Evolutionary conservation across 2,888 invertebrate genomes (phyloP), one percentile per base, ranked within the genome.

Genomic region (Pecten maximus): DNA sequence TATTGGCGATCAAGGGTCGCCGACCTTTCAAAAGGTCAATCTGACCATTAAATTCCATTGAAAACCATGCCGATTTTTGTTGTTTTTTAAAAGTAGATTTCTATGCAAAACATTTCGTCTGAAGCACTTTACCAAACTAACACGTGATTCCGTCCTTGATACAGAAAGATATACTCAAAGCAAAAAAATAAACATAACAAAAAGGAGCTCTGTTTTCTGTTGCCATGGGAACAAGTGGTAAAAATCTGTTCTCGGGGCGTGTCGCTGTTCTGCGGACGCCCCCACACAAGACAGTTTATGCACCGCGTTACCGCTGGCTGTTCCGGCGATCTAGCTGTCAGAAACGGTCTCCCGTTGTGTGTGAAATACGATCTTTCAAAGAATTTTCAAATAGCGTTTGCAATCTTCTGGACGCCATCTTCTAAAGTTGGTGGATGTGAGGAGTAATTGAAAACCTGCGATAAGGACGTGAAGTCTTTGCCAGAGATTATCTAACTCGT

Each of bases 351-450:
- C 74, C 74, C 74, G 74, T 74, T 74, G 74, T 35, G 74, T 35
- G 35, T 74, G 74, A 74, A 74, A 74, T 74, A 28, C 35, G 74
- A 74, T 28, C 74, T 74, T 74, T 74, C 74, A 74, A 74, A 74
- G 74, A 74, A 74, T 74, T 74, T 74, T 74, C 74, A 74, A 74
- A 74, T 74, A 74, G 35, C 74, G 8, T 74, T 74, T 74, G 74
- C 74, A 74, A 74, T 74, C 74, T 74, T 74, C 74, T 74, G 35
- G 74, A 74, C 74, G 74, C 74, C 74, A 74, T 74, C 74, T 74
- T 74, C 35, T 6, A 74, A 74, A 74, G 74, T 35, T 15, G 74
- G 6, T 74, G 74, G 74, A 74, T 74, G 74, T 10, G 74, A 28
- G 28, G 10, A 28, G 74, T 74, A 74, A 74, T 74, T 74, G 74